These are phyloP conservation scores for Centrocercus urophasianus DNA, from an alignment of 2,113 vertebrate species.

Conservation along the genomic window DNA sequence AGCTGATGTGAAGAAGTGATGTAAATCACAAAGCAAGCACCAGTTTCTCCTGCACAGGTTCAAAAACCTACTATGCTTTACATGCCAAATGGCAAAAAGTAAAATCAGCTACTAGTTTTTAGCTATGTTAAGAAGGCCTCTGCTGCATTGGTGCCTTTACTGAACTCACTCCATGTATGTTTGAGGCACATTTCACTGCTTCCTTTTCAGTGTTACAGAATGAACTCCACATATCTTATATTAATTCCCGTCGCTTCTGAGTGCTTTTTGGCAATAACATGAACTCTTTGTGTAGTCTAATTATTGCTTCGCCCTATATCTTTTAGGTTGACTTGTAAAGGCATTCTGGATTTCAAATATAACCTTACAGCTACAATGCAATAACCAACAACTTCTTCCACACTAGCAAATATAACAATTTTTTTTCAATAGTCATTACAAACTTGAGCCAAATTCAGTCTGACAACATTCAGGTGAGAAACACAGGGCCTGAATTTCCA, in stretches of 20 bases:
- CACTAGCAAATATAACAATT: not conserved
- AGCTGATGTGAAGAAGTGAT: not conserved
- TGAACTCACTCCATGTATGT: not conserved
- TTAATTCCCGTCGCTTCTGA: not conserved
- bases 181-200: not conserved
- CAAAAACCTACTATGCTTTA: not conserved
- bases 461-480: not conserved
- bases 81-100: not conserved
- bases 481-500: not conserved
- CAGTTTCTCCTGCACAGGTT: not conserved
- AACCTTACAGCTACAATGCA: not conserved
- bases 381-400: not conserved
- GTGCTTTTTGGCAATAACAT: not conserved
- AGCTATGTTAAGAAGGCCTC: not conserved
- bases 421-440: not conserved
- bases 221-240: not conserved
- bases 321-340: not conserved
- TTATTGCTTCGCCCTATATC: not conserved
- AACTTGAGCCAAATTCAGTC: not conserved
- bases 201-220: not conserved
- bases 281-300: not conserved
- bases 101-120: not conserved
- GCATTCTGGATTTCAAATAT: not conserved
- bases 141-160: not conserved
- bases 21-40: not conserved